A percentile compares a stretch with the other conserved stretches of the same genome.
phyloP scores from a whole-genome alignment of 2,888 invertebrate genomes.

The Agrotis exclamationis region DNA sequence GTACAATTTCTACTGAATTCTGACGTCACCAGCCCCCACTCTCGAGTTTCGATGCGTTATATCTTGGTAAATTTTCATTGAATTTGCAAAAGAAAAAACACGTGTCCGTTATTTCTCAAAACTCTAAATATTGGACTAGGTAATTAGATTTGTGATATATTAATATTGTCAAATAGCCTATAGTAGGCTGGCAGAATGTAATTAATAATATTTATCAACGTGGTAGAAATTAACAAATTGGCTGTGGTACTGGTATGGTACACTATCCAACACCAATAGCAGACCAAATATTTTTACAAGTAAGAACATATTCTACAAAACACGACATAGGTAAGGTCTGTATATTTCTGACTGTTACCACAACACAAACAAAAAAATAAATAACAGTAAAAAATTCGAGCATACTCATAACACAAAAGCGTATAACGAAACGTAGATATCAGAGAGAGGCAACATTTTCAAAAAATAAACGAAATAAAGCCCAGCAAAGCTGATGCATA shows the following conservation, averaged over 20 bases:
- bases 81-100: too few species aligned
- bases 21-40: too few species aligned
- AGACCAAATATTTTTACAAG: neutral
- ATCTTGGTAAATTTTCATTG: too few species aligned
- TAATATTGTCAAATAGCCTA: too few species aligned
- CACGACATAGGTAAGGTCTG: neutral
- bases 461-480: conserved; percentile 19
- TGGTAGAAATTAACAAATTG: too few species aligned
- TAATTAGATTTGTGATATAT: too few species aligned
- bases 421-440: neutral
- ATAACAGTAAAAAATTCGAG: neutral
- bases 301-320: neutral
- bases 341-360: neutral
- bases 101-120: too few species aligned
- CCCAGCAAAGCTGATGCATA: conserved; percentile 10
- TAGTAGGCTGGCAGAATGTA: too few species aligned
- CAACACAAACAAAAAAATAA: neutral
- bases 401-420: neutral
- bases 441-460: neutral
- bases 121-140: too few species aligned
- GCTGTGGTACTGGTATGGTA: too few species aligned
- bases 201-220: neutral
- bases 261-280: neutral
- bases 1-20: too few species aligned
- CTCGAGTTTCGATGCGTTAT: too few species aligned